Percentiles rank a stretch among this genome's conserved stretches.
These are phyloP conservation scores for Xiphorhynchus elegans DNA, from an alignment of 2,113 vertebrate species.

Conservation along the genomic window DNA sequence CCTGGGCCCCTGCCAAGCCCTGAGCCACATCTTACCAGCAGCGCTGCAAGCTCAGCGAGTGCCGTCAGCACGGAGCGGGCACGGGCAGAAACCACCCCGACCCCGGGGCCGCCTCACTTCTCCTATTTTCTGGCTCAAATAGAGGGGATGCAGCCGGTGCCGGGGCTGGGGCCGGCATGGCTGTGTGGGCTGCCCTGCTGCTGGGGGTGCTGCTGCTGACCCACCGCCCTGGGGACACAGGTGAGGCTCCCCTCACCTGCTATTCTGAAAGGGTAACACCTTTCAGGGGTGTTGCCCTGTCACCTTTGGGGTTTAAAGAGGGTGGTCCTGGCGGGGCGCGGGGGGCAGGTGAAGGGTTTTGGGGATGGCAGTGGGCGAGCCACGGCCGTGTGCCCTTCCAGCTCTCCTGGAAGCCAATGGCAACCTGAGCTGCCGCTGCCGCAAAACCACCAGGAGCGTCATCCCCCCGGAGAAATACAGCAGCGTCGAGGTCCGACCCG, in stretches of 20 bases:
- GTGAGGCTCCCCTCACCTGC: not conserved
- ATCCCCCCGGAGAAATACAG: not conserved
- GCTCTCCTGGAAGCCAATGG: conserved; percentile 46
- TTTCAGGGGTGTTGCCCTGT: not conserved
- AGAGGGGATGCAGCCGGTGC: not conserved
- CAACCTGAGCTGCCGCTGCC: conserved; percentile 50
- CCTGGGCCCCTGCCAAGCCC: not conserved
- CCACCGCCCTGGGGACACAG: not conserved
- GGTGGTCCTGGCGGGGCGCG: rapidly evolving
- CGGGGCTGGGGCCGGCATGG: not conserved
- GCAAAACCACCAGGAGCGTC: not conserved
- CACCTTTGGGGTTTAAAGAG: rapidly evolving
- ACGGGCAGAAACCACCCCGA: not conserved
- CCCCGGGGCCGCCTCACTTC: conserved; percentile 20
- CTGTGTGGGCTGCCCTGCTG: not conserved
- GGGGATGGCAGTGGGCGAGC: rapidly evolving
- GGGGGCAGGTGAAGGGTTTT: not conserved
- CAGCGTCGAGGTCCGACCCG: not conserved
- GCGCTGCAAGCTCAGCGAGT: not conserved
- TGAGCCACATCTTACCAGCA: not conserved
- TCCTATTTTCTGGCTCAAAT: conserved; percentile 32
- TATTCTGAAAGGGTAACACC: too few species aligned
- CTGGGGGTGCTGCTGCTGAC: conserved; percentile 8
- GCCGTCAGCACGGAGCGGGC: not conserved
- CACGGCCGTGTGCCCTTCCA: rapidly evolving